These are phyloP conservation scores for Bombus pyrosoma DNA, from an alignment of 1,140 invertebrate species.

Conservation along the genomic window DNA sequence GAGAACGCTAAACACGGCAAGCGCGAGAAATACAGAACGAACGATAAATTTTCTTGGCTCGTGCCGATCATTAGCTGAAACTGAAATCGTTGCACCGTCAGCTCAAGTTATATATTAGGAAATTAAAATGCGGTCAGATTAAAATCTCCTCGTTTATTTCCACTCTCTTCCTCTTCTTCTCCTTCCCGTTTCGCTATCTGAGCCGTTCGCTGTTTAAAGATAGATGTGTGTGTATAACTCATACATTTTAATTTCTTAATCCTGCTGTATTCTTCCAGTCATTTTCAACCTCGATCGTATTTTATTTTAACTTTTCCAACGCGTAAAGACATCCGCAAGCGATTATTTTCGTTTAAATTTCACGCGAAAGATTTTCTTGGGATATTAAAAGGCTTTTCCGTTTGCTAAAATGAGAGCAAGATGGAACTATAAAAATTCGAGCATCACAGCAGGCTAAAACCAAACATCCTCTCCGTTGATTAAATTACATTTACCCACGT, in stretches of 20 bases:
- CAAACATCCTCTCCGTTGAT: background rate
- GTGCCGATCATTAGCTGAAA: conserved; percentile 58
- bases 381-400: background rate
- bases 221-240: background rate
- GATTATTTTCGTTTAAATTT: background rate
- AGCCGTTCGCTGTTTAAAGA: too few relatives aligned
- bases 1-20: conserved; percentile 32
- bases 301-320: too few relatives aligned
- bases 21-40: conserved; percentile 16
- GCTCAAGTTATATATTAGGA: conserved; percentile 52
- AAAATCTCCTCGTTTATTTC: conserved; percentile 10
- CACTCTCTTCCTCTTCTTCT: background rate
- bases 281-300: background rate
- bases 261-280: background rate
- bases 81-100: conserved; percentile 56
- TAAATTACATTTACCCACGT: background rate
- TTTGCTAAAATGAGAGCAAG: background rate
- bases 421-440: background rate
- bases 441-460: background rate
- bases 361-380: too few relatives aligned
- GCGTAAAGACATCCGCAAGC: rapidly evolving
- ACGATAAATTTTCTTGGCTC: conserved; percentile 62
- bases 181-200: background rate
- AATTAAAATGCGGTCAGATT: conserved; percentile 66
- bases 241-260: background rate